Base-by-base conservation (phyloP, 2,888 invertebrate species). In the Heliconius ismenius region DNA sequence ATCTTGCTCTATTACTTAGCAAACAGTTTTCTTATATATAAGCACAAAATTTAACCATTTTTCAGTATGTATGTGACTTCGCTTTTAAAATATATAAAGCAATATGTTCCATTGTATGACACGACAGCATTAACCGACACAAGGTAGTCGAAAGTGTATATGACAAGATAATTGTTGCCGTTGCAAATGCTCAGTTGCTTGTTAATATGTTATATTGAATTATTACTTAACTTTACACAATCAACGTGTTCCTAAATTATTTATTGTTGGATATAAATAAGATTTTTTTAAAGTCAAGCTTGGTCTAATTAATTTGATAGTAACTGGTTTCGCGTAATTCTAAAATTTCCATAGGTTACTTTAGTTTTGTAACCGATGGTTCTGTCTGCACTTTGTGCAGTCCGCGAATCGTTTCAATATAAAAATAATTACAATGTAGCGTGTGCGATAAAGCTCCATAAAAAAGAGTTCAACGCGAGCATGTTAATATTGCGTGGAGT, bases 391-490 rank as follows among this genome's bases (percentile, higher is more conserved):
- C 13, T 74, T 54, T 49, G 64, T 65, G 54, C 36, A 39, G 60
- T 60, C 62, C 58, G 60, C 72, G 39, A 36, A 73, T 24, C 54
- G 36, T 58, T 70, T 70, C 18, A 58, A 70, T 70, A 58, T 7
- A 32, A 32, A 70, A 70, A 65, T 54, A 36, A 65, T 65, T 65
- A 67, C 28, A 54, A 49, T 28, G 36, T 74, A 65, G 32, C 32
- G n/a, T 67, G 32, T 32, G 3, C 70, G 24, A 58, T 73, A 76
- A 18, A 54, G 62, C 49, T 73, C 15, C 72, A 78, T 62, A 79
- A 78, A 79, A 80, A 80, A 80, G 79, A 80, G 77, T 78, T 80
- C 80, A 80, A 80, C 80, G 80, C 72, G 54, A 78, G 69, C 76
- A 21, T 65, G 21, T 76, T 65, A 65, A 54, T 26, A 69, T 39